Percentiles rank a stretch among this genome's conserved stretches.
Evolutionary conservation across 2,797 vertebrate genomes (phyloP).

Genomic region (Catostomus latipinnis): DNA sequence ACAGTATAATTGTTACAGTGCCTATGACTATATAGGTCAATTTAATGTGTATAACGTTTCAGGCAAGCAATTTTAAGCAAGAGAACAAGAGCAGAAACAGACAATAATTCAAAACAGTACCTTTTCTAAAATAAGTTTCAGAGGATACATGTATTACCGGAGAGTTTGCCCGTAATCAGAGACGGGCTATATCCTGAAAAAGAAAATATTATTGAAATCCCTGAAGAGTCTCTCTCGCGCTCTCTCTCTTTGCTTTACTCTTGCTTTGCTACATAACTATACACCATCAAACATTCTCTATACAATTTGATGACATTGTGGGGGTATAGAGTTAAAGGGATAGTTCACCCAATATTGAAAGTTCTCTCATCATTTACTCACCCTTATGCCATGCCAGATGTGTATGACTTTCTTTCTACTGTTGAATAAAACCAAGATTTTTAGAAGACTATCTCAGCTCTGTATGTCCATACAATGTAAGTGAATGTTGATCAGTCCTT

Average conservation of each 20-base stretch:
- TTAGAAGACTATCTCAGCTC: too few relatives aligned
- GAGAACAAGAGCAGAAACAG: constrained; percentile 70
- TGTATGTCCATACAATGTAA: too few relatives aligned
- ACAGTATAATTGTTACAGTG: constrained; percentile 62
- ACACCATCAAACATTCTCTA: too few relatives aligned
- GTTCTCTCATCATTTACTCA: too few relatives aligned
- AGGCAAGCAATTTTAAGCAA: constrained; percentile 46
- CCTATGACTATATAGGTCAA: constrained; percentile 60
- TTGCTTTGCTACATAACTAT: not conserved
- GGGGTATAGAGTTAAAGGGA: too few relatives aligned
- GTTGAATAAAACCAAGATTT: too few relatives aligned
- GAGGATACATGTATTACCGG: constrained; percentile 15
- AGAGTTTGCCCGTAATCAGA: not conserved
- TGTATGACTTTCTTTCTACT: too few relatives aligned
- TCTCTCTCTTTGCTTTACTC: not conserved
- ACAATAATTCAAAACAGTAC: constrained; percentile 77
- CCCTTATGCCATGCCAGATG: too few relatives aligned
- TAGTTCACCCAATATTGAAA: too few relatives aligned
- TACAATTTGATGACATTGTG: too few relatives aligned
- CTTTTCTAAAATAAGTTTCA: constrained; percentile 27
- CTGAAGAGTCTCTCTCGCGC: not conserved
- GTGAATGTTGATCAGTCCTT: too few relatives aligned
- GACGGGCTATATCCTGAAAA: not conserved
- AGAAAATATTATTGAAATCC: constrained; percentile 17
- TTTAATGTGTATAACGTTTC: constrained; percentile 71